A percentile compares a stretch with the other conserved stretches of the same genome.
Conservation (phyloP, 1,140 invertebrate genomes). For the Pogonognathellus flavescens region DNA sequence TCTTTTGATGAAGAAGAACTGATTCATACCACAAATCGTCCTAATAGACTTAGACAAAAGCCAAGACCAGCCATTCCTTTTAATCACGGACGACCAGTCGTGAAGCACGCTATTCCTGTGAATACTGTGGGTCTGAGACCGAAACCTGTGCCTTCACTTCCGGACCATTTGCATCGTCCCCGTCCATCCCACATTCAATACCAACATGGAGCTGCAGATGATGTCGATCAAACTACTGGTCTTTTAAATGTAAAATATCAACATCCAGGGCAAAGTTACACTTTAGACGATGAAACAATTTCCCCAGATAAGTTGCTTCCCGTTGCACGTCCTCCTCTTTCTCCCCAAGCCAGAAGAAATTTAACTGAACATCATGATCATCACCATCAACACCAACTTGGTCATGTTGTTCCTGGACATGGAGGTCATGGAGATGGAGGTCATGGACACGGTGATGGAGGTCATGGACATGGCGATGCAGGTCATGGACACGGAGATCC, state of each 20-base stretch:
- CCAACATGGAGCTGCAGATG: slow-evolving; percentile 65
- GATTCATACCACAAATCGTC: background rate
- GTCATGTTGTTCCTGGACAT: slow-evolving; percentile 15
- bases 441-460: slow-evolving; percentile 41
- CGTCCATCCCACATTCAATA: slow-evolving; percentile 65
- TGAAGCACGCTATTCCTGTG: background rate
- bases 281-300: slow-evolving; percentile 30
- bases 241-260: slow-evolving; percentile 56
- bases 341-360: slow-evolving; percentile 52
- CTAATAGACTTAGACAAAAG: slow-evolving; percentile 25
- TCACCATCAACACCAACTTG: slow-evolving; percentile 42
- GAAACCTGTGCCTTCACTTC: slow-evolving; percentile 63
- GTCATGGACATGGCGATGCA: background rate
- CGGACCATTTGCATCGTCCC: slow-evolving; percentile 65
- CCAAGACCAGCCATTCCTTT: background rate
- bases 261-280: slow-evolving; percentile 54
- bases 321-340: slow-evolving; percentile 32
- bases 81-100: background rate
- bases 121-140: background rate
- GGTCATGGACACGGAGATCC: background rate
- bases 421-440: slow-evolving; percentile 42
- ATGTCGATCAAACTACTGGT: slow-evolving; percentile 62
- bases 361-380: slow-evolving; percentile 60
- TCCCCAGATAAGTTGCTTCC: slow-evolving; percentile 48
- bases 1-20: slow-evolving; percentile 24